A percentile compares a stretch with the other conserved stretches of the same genome.
These are phyloP conservation scores for Odontothrips loti DNA, from an alignment of 2,888 invertebrate species.

Conservation along the genomic window DNA sequence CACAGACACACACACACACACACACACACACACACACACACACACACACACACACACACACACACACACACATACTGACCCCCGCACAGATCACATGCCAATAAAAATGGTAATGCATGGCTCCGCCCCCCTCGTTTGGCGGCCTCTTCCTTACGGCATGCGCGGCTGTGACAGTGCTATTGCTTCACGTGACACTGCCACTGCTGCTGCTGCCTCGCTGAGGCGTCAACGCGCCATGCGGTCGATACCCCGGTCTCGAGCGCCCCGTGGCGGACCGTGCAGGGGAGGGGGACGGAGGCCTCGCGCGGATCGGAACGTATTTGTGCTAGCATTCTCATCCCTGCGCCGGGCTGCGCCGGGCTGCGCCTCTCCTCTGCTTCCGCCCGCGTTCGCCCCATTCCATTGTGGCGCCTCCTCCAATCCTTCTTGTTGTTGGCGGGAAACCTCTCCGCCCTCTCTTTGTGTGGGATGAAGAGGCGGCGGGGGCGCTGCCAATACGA, in stretches of 20 bases:
- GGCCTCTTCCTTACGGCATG: too few species aligned
- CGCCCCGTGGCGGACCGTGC: background rate
- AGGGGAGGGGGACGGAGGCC: background rate
- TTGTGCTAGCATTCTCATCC: background rate
- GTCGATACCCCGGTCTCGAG: too few species aligned
- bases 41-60: too few species aligned
- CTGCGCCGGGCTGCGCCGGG: background rate
- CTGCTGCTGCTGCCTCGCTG: background rate
- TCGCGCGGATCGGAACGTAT: too few species aligned
- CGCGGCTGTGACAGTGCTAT: too few species aligned
- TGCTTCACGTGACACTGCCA: too few species aligned
- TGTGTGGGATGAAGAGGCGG: too few species aligned
- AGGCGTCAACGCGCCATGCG: background rate
- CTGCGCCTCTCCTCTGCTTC: background rate
- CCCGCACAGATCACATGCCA: background rate
- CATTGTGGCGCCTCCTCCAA: background rate
- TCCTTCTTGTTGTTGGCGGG: background rate
- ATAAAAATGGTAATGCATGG: background rate
- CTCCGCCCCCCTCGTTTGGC: background rate
- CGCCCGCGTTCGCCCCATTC: background rate
- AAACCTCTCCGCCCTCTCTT: too few species aligned
- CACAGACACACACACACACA: background rate
- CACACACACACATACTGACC: too few species aligned
- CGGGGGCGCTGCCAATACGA: too few species aligned
- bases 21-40: too few species aligned